Base-by-base conservation (phyloP, 1,140 invertebrate genomes). In the Drosophila leontia region DNA sequence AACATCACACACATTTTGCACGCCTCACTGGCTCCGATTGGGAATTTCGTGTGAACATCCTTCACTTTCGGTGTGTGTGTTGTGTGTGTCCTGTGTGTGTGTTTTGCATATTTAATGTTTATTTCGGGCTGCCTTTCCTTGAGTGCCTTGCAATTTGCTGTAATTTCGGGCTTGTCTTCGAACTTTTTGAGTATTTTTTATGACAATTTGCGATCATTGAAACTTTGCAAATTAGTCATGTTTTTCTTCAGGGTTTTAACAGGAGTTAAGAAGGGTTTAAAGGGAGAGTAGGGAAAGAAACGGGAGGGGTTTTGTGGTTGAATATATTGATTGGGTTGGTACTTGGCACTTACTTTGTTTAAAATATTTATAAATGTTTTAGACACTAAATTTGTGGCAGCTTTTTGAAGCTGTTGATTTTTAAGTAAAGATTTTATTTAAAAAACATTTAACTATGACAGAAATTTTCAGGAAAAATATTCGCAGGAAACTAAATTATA, bases 1-100 rank as follows among this genome's bases (percentile, higher is more conserved):
- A 55, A 69, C 72, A 23, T 23, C 23, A 65, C 47, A 75, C 72
- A 76, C 48, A 90, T 91, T 90, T 90, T 82, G 56, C 75, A 91
- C 51, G 85, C 60, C 70, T 90, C 75, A 82, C 32, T 91, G 86
- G 50, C 45, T 61, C 42, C 48, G 55, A 42, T 41, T 64, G 50
- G 70, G 57, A 51, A 51, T 51, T 68, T 68, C 47, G 53, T 62
- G 62, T 62, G 65, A 74, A 72, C 51, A 55, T 55, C 19, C 74
- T 35, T 37, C 63, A 55, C 55, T 60, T 68, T 56, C 29, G 51
- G 39, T 55, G 35, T 45, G 45, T 56, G 32, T 60, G 37, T 29
- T 59, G 55, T 60, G 75, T 69, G 71, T 71, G 51, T 67, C n/a
- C n/a, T n/a, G n/a, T 59, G 55, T 60, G 75, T 69, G 71, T 71